These are phyloP conservation scores for Glyphotaelius pellucidus DNA, from an alignment of 2,888 invertebrate genomes.

Conservation along the genomic window DNA sequence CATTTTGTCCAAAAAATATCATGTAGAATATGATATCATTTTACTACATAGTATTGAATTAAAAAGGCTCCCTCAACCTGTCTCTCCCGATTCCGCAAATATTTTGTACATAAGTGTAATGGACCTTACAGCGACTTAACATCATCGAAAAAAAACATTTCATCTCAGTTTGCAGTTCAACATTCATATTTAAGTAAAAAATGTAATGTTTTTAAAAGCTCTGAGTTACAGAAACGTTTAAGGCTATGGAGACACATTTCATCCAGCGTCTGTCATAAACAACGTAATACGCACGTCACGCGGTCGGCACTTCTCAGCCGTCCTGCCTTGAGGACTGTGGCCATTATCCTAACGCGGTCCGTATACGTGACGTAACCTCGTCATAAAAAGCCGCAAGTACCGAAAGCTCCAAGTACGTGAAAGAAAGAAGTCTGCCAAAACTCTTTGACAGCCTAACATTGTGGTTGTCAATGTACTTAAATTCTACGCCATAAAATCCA, in stretches of 20 bases:
- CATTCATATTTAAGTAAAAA: neutral
- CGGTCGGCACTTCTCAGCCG: neutral
- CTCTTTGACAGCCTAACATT: neutral
- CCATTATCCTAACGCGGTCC: neutral
- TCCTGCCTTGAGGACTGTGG: neutral
- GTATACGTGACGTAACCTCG: constrained; percentile 15
- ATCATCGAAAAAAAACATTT: neutral
- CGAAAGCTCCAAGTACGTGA: neutral
- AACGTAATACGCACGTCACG: neutral
- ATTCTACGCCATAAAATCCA: neutral
- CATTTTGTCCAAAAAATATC: too few relatives aligned
- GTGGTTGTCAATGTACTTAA: neutral
- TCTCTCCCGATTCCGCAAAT: too few relatives aligned
- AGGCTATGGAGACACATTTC: neutral
- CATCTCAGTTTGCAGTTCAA: neutral
- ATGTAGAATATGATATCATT: too few relatives aligned
- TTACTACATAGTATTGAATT: too few relatives aligned
- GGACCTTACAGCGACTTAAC: neutral
- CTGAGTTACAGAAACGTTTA: neutral
- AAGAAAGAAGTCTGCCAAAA: neutral
- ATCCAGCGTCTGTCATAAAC: neutral
- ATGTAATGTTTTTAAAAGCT: neutral
- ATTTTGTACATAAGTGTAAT: too few relatives aligned
- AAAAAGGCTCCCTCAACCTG: too few relatives aligned
- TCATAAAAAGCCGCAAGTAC: constrained; percentile 15